Conservation (phyloP, 1,140 invertebrate species). For the Teleogryllus occipitalis region DNA sequence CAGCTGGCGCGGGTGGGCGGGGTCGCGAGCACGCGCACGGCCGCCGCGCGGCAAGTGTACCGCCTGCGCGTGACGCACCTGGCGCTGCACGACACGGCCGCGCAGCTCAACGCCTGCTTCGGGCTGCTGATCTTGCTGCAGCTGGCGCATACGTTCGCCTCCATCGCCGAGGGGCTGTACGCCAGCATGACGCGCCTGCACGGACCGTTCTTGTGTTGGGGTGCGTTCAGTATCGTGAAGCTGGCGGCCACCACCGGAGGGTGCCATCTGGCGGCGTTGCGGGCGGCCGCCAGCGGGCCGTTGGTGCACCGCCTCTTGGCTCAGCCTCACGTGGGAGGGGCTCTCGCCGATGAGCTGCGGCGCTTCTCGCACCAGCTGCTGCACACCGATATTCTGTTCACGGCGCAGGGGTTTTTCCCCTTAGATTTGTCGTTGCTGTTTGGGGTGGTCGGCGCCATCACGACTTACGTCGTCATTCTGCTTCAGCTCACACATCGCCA, state of each 20-base stretch:
- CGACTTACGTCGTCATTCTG: slow-evolving; percentile 7
- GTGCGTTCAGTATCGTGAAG: background rate
- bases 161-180: too few species aligned
- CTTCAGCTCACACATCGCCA: background rate
- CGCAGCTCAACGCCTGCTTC: too few species aligned
- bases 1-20: too few species aligned
- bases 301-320: background rate
- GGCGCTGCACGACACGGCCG: too few species aligned
- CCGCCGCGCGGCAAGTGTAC: too few species aligned
- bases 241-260: background rate
- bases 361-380: background rate
- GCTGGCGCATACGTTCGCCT: too few species aligned
- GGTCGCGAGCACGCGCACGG: too few species aligned
- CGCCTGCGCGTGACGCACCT: too few species aligned
- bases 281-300: background rate
- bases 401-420: background rate
- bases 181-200: background rate
- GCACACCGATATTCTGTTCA: background rate
- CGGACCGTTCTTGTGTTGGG: background rate
- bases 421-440: slow-evolving; percentile 8
- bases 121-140: too few species aligned
- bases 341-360: background rate
- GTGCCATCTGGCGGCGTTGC: background rate
- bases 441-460: background rate
- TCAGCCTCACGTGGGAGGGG: background rate